A percentile compares a stretch with the other conserved stretches of the same genome.
Conservation (phyloP, 2,888 invertebrate species). For the Andrena fulva region DNA sequence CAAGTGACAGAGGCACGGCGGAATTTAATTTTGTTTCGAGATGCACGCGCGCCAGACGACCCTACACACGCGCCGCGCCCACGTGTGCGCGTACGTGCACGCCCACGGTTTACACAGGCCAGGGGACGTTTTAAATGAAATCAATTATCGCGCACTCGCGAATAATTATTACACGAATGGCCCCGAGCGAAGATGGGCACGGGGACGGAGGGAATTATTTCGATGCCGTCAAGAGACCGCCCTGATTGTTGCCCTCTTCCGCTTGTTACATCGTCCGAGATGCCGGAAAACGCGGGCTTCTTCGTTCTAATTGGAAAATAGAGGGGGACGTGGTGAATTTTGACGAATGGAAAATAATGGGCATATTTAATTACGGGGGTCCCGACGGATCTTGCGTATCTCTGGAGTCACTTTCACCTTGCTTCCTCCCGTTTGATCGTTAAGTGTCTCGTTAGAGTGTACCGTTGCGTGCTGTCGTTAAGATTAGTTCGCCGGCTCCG, state of each 20-base stretch:
- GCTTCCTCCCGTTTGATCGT: too few relatives aligned
- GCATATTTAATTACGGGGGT: too few relatives aligned
- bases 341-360: too few relatives aligned
- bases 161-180: slow-evolving; percentile 53
- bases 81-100: background rate
- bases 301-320: slow-evolving; percentile 27
- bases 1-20: slow-evolving; percentile 61
- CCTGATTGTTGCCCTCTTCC: slow-evolving; percentile 27
- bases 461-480: background rate
- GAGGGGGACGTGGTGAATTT: background rate
- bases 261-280: slow-evolving; percentile 27
- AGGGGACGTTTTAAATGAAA: slow-evolving; percentile 53
- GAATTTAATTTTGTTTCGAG: slow-evolving; percentile 61
- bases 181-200: background rate
- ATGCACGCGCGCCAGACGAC: slow-evolving; percentile 16
- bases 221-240: slow-evolving; percentile 8
- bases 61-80: background rate
- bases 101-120: slow-evolving; percentile 1
- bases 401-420: too few relatives aligned
- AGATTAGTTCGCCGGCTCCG: background rate
- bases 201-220: slow-evolving; percentile 37
- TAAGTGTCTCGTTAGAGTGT: too few relatives aligned
- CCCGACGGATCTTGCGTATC: too few relatives aligned
- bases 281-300: slow-evolving; percentile 2
- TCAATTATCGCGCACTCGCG: slow-evolving; percentile 57